Base-by-base conservation (phyloP, 2,888 invertebrate species). In the Papilio protenor region DNA sequence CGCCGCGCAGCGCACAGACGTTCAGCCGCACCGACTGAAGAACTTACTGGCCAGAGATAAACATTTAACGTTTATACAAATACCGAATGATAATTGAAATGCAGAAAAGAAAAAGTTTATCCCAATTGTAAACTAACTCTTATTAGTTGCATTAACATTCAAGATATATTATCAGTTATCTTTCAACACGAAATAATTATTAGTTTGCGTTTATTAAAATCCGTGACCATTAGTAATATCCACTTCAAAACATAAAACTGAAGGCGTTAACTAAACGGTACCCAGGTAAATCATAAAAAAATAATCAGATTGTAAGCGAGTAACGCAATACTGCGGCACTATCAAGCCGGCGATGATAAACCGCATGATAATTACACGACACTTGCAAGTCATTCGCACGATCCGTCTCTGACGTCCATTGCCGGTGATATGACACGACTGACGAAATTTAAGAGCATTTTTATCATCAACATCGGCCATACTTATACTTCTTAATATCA, bases 321-420 rank as follows among this genome's bases (percentile, higher is more conserved):
- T 52, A 47, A 71, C 64, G 72, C 75, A 64, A 75, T 66, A 72
- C 61, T 40, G 52, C 47, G 59, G 52, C 14, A 49, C 70, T 78
- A 78, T 78, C 66, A 52, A 71, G 59, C 18, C 59, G 78, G 23
- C 71, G 47, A 40, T 40, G 72, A 78, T 72, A 72, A 71, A 64
- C 64, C 49, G 14, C 10, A 27, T 27, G 78, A 78, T 75, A 72
- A 72, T 59, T 64, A 45, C 16, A 52, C 47, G 27, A n/a, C 33
- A 70, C 71, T 47, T 21, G 70, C 66, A 69, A 74, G 69, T 74
- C 77, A 74, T 52, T 55, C 70, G 57, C 55, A 55, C 27, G 59
- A 12, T 74, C 47, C 74, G 52, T n/a, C 73, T 57, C 45, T 69
- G 69, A 74, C 73, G 73, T 27, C 66, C n/a, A n/a, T 45, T 11